phyloP scores from a whole-genome alignment of 1,140 invertebrate genomes.

The Druon quercuslanigerum region DNA sequence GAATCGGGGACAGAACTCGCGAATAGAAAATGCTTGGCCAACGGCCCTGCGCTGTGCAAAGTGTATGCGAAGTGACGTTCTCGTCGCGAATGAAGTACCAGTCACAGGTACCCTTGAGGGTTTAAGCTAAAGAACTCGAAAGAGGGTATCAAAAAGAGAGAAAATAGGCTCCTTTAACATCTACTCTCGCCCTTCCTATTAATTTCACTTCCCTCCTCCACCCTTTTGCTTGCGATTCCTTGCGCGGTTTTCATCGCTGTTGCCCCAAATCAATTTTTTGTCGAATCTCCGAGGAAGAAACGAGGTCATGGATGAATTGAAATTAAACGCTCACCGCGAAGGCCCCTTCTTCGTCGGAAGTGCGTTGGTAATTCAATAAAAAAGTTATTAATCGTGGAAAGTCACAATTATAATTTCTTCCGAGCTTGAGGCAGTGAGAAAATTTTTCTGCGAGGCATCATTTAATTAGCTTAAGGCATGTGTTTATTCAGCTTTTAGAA shows the following conservation, averaged over 20 bases:
- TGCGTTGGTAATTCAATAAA: constrained; percentile 26
- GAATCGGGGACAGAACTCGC: background rate
- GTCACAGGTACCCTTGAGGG: constrained; percentile 53
- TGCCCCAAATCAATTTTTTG: constrained; percentile 14
- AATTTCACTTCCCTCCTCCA: constrained; percentile 35
- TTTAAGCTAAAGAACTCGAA: constrained; percentile 51
- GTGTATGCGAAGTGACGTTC: constrained; percentile 50
- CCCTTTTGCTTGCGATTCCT: constrained; percentile 23
- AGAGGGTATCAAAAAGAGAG: background rate
- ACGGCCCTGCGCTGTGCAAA: background rate
- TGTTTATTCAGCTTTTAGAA: no score
- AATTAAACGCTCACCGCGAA: constrained; percentile 1
- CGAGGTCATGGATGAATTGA: background rate
- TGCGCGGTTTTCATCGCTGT: constrained; percentile 28
- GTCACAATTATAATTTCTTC: constrained; percentile 6
- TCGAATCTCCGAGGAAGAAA: background rate
- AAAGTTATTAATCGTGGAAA: constrained; percentile 23
- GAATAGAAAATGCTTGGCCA: constrained; percentile 3
- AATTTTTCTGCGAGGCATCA: background rate
- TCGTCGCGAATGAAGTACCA: constrained; percentile 58
- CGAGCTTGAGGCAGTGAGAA: background rate
- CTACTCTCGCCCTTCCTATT: constrained; percentile 34
- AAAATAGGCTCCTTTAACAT: background rate
- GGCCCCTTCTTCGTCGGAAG: background rate
- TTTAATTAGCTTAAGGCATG: background rate